Evolutionary conservation across 1,140 invertebrate genomes (phyloP).

Genomic region (Homalodisca vitripennis): DNA sequence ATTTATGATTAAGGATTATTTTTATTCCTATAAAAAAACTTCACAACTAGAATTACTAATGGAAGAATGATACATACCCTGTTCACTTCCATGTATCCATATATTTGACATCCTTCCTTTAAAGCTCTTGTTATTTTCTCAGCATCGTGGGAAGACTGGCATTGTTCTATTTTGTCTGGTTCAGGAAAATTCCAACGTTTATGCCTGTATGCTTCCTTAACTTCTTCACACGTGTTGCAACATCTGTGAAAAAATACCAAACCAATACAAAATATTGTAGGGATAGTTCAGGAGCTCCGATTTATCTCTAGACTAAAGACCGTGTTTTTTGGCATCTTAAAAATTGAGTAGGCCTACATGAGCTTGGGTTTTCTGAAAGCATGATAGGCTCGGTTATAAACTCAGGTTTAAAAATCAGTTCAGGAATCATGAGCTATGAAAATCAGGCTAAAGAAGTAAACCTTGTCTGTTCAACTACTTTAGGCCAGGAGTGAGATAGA

Average conservation of each 20-base stretch:
- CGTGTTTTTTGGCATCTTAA: neutral
- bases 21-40: too few relatives aligned
- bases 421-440: too few relatives aligned
- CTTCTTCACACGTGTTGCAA: conserved; percentile 96
- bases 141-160: conserved; percentile 75
- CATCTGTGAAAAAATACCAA: conserved; percentile 64
- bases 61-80: conserved; percentile 61
- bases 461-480: too few relatives aligned
- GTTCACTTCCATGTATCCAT: conserved; percentile 94
- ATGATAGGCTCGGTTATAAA: neutral
- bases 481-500: too few relatives aligned
- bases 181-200: conserved; percentile 86
- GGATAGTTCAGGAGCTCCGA: neutral
- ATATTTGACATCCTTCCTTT: conserved; percentile 91
- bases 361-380: neutral
- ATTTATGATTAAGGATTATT: too few relatives aligned
- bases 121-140: conserved; percentile 74
- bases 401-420: neutral
- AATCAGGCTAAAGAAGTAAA: too few relatives aligned
- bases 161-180: conserved; percentile 81
- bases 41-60: too few relatives aligned
- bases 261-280: neutral
- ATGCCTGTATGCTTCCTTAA: conserved; percentile 86
- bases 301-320: neutral
- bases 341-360: neutral